Evolutionary conservation across 2,113 vertebrate species (phyloP), one percentile per base, ranked within the genome.

Genomic region (Phalacrocorax carbo): DNA sequence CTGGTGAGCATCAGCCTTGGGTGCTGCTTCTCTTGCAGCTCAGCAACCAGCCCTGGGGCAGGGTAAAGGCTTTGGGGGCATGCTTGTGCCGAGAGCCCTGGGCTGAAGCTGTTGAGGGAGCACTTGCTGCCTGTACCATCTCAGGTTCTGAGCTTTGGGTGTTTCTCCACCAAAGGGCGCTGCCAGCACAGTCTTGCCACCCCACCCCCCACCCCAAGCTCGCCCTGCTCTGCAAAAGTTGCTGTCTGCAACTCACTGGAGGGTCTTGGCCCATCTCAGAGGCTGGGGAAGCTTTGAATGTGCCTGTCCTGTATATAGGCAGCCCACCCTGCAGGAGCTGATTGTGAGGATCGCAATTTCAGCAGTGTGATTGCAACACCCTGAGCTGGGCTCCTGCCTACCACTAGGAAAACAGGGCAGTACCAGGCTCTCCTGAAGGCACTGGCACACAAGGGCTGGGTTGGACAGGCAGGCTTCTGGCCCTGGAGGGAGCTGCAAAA

Each of bases 1-100:
- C 88, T 84, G 93, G 61, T 62, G 65, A 89, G 40, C 92, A 69
- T 93, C 82, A 75, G 90, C 88, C 65, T 94, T 1, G 13, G 1
- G 1, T 94, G 93, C 93, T 93, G 87, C 92, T 92, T 93, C 79
- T 93, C 76, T 90, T 58, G 85, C 82, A 93, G 96, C 90, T 84
- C 87, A 72, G 93, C 52, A 69, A 62, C 16, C 7, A 65, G 54
- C 55, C 69, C 69, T 79, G 46, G 46, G 55, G 18, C 25, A 38
- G 22, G 66, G 36, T 54, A 54, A 95, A 57, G 38, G 54, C 27
- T 85, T 11, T 7, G 6, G 78, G 81, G 66, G 40, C 30, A 82
- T 29, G 20, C 3, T 0, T 36, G 11, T 20, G 22, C 23, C 58
- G 42, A 55, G 17, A 70, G 46, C 27, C 60, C 14, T 23, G n/a